A percentile compares a stretch with the other conserved stretches of the same genome.
Evolutionary conservation across 2,797 vertebrate genomes (phyloP).

Genomic region (Mormyrops boulengeri): DNA sequence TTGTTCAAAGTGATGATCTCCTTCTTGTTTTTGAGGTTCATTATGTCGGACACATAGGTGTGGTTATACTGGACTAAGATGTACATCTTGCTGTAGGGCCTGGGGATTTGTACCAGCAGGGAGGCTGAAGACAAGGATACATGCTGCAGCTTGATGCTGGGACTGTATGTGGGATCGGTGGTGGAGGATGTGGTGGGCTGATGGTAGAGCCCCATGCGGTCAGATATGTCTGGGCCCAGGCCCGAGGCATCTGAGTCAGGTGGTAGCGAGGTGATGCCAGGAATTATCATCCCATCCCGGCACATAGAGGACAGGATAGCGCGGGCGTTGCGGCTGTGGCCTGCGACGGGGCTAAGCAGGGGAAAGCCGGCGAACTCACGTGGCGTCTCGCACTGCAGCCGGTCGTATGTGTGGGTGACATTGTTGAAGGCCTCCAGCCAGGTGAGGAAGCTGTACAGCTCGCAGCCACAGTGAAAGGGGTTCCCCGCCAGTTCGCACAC

Average conservation of each 20-base stretch:
- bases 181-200: slow-evolving; percentile 77
- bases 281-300: slow-evolving; percentile 81
- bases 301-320: slow-evolving; percentile 67
- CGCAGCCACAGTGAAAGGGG: slow-evolving; percentile 94
- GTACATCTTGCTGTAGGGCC: slow-evolving; percentile 95
- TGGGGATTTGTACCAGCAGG: slow-evolving; percentile 86
- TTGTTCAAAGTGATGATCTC: slow-evolving; percentile 87
- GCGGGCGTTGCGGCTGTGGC: slow-evolving; percentile 81
- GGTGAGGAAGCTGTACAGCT: slow-evolving; percentile 83
- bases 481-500: slow-evolving; percentile 94
- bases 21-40: slow-evolving; percentile 87
- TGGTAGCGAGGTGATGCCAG: slow-evolving; percentile 75
- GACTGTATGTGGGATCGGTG: slow-evolving; percentile 73
- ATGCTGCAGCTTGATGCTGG: slow-evolving; percentile 84
- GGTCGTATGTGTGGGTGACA: slow-evolving; percentile 91
- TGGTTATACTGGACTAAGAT: slow-evolving; percentile 93
- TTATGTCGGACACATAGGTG: slow-evolving; percentile 87
- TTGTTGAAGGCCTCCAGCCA: slow-evolving; percentile 97
- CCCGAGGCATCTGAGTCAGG: slow-evolving; percentile 86
- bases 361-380: slow-evolving; percentile 87
- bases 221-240: slow-evolving; percentile 69
- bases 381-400: slow-evolving; percentile 91
- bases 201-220: slow-evolving; percentile 60
- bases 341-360: slow-evolving; percentile 75
- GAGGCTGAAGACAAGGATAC: slow-evolving; percentile 84